These are phyloP conservation scores for Enoplolaimus lenunculus DNA, from an alignment of 2,888 invertebrate species.

Conservation along the genomic window DNA sequence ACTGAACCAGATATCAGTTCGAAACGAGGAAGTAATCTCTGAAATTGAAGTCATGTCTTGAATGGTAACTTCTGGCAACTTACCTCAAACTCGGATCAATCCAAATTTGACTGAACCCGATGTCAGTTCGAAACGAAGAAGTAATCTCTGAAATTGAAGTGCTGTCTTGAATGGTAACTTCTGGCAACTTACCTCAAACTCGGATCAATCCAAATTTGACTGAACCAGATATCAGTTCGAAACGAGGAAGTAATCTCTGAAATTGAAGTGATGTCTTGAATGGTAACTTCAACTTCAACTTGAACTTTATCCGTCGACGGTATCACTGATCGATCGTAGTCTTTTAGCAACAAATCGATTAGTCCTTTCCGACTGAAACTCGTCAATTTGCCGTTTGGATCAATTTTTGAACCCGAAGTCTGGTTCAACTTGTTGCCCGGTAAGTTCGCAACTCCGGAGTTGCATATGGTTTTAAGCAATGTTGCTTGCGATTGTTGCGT, in stretches of 20 bases:
- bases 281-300: conserved; percentile 17
- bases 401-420: too few species aligned
- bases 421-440: too few species aligned
- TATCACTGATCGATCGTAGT: conserved; percentile 3
- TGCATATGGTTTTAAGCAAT: too few species aligned
- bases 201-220: conserved; percentile 37
- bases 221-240: conserved; percentile 35
- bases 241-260: conserved; percentile 24
- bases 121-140: conserved; percentile 29
- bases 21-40: conserved; percentile 24
- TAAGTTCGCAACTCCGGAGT: too few species aligned
- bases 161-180: conserved; percentile 20
- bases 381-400: too few species aligned
- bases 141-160: conserved; percentile 18
- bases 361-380: neutral
- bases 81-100: too few species aligned
- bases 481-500: too few species aligned
- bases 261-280: conserved; percentile 19
- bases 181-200: too few species aligned
- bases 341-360: neutral
- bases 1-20: conserved; percentile 35
- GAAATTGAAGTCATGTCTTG: conserved; percentile 20
- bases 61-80: conserved; percentile 19
- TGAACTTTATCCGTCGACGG: neutral
- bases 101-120: conserved; percentile 40